Conservation (phyloP, 2,113 vertebrate genomes). For the Gadus macrocephalus region DNA sequence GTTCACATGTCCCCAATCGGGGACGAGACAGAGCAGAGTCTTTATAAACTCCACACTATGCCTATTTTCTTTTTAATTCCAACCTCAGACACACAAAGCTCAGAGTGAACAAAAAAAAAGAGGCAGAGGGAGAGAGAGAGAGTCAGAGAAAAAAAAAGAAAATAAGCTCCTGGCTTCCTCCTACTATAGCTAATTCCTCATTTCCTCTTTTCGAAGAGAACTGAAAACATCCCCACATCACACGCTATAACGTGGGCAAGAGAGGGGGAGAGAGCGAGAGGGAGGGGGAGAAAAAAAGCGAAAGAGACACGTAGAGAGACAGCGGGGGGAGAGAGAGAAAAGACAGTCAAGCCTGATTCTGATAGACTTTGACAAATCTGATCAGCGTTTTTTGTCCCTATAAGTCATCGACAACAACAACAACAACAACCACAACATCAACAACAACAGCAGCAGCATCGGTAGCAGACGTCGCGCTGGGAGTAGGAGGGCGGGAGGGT, state of each 20-base stretch:
- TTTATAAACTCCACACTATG: neutral
- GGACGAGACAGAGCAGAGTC: neutral
- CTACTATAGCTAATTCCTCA: constrained; percentile 74
- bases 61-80: neutral
- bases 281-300: constrained; percentile 50
- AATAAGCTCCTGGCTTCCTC: constrained; percentile 71
- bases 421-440: constrained; percentile 54
- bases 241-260: constrained; percentile 69
- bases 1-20: neutral
- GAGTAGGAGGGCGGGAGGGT: constrained; percentile 35
- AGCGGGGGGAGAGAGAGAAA: constrained; percentile 32
- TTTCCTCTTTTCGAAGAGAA: constrained; percentile 67
- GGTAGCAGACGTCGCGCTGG: no score
- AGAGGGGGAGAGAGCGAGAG: constrained; percentile 4
- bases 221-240: constrained; percentile 55
- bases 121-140: neutral
- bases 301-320: constrained; percentile 18
- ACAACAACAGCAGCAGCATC: constrained; percentile 35
- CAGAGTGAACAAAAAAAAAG: neutral
- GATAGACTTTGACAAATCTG: constrained; percentile 69
- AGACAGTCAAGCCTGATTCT: constrained; percentile 48
- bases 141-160: constrained; percentile 25
- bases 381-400: constrained; percentile 60
- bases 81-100: neutral
- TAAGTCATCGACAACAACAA: constrained; percentile 37